Evolutionary conservation across 2,888 invertebrate genomes (phyloP).

Genomic region (Sesia apiformis): DNA sequence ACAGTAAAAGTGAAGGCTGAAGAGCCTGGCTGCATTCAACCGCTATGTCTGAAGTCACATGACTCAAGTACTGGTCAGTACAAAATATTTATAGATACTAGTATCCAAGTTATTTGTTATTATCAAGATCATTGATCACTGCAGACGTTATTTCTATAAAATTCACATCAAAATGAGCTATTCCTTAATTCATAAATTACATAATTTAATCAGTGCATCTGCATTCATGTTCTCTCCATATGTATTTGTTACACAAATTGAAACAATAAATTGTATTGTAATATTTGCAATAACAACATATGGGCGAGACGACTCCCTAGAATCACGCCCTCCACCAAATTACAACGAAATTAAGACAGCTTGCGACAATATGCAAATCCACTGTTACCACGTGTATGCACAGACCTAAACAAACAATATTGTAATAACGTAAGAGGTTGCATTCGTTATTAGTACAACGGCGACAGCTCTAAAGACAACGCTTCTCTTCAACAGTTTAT

Average conservation of each 20-base stretch:
- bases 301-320: conserved; percentile 30
- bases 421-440: neutral
- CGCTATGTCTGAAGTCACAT: too few relatives aligned
- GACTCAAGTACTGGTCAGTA: too few relatives aligned
- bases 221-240: neutral
- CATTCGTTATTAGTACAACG: too few relatives aligned
- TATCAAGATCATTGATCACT: too few relatives aligned
- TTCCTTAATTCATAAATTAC: neutral
- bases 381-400: conserved; percentile 3
- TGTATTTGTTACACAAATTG: conserved; percentile 27
- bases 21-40: too few relatives aligned
- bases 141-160: too few relatives aligned
- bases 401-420: neutral
- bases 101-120: too few relatives aligned
- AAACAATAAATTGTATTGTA: conserved; percentile 62
- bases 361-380: conserved; percentile 67
- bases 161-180: too few relatives aligned
- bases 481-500: too few relatives aligned
- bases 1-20: too few relatives aligned
- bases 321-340: conserved; percentile 37
- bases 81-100: too few relatives aligned
- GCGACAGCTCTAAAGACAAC: too few relatives aligned
- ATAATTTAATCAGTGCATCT: neutral
- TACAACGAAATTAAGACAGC: conserved; percentile 67
- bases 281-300: conserved; percentile 47